phyloP scores from a whole-genome alignment of 2,888 invertebrate species.

The Lottia scabra region DNA sequence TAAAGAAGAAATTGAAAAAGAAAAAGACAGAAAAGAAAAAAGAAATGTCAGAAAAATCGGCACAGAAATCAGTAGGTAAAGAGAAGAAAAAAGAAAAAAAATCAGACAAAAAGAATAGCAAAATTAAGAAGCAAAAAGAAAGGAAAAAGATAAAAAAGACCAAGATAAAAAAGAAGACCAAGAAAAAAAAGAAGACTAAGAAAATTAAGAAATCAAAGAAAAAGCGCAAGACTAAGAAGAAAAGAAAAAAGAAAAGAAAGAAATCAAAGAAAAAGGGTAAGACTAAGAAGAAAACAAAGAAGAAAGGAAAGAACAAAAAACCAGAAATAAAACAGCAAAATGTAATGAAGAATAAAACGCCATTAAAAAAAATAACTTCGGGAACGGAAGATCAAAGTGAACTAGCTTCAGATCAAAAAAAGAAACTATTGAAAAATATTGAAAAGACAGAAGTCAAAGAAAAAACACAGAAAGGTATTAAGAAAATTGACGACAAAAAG shows the following conservation, averaged over 20 bases:
- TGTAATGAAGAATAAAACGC: too few relatives aligned
- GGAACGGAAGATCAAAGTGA: too few relatives aligned
- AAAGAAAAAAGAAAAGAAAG: neutral
- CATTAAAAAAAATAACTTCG: too few relatives aligned
- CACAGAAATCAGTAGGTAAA: neutral
- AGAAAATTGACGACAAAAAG: too few relatives aligned
- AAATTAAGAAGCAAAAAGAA: neutral
- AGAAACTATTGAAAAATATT: too few relatives aligned
- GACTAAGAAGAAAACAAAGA: too few relatives aligned
- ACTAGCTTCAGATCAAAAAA: too few relatives aligned
- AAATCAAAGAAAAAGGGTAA: neutral
- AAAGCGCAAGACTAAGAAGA: neutral
- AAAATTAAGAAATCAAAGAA: neutral
- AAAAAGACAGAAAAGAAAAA: neutral
- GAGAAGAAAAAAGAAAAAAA: neutral
- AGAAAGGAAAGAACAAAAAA: too few relatives aligned
- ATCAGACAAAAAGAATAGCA: neutral
- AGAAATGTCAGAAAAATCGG: neutral
- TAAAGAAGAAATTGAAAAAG: neutral
- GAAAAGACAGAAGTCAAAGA: too few relatives aligned
- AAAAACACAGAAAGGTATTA: too few relatives aligned
- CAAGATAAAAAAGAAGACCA: neutral
- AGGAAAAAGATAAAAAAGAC: neutral
- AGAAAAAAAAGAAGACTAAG: neutral
- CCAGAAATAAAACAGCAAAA: too few relatives aligned